These are phyloP conservation scores for human (Homo sapiens) DNA, from an alignment of 2,113 vertebrate species.

Conservation along the genomic window DNA sequence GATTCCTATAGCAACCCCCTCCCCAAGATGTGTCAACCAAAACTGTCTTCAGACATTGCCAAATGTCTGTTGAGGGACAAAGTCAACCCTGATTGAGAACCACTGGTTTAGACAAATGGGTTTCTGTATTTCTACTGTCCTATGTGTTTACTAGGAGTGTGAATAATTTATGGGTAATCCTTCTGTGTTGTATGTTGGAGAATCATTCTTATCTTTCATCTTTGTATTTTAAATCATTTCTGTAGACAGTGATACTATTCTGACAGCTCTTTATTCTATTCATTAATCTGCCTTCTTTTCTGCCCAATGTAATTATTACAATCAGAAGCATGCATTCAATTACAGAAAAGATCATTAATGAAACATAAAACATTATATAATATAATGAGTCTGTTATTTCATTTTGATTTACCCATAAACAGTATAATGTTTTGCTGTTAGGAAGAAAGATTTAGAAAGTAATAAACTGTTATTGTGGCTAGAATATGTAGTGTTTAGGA, in stretches of 20 bases:
- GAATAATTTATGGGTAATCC: not conserved
- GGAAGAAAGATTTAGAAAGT: conserved; percentile 63
- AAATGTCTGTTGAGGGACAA: not conserved
- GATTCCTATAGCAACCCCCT: not conserved
- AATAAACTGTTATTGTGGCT: conserved; percentile 61
- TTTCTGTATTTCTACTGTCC: not conserved
- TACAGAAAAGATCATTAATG: conserved; percentile 51
- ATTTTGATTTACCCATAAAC: conserved; percentile 54
- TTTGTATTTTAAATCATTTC: not conserved
- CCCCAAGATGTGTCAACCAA: not conserved
- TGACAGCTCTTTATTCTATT: not conserved
- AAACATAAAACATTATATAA: conserved; percentile 40
- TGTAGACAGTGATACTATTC: not conserved
- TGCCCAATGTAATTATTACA: conserved; percentile 25
- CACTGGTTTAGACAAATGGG: not conserved
- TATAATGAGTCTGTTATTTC: conserved; percentile 16
- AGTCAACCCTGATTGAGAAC: not conserved
- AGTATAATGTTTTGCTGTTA: conserved; percentile 42
- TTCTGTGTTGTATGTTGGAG: not conserved
- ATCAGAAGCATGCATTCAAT: conserved; percentile 42
- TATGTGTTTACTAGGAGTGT: not conserved
- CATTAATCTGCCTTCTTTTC: not conserved
- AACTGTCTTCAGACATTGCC: not conserved
- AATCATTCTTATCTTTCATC: not conserved
- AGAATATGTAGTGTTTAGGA: conserved; percentile 51